These are phyloP conservation scores for Sarcophaga bullata DNA, from an alignment of 1,140 invertebrate genomes.

Conservation along the genomic window DNA sequence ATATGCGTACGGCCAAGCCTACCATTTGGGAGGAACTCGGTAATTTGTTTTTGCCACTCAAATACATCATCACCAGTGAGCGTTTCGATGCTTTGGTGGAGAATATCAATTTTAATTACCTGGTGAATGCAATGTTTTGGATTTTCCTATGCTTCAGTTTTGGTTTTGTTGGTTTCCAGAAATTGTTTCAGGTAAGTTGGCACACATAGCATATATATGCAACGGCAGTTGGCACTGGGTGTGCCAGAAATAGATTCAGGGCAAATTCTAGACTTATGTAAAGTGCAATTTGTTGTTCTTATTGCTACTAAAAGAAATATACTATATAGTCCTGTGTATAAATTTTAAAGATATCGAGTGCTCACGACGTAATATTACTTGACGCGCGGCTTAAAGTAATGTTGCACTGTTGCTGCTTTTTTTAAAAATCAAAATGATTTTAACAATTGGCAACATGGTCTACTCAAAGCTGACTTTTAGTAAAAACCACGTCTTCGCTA, in stretches of 20 bases:
- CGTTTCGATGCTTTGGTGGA: conserved; percentile 59
- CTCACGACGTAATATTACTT: no score
- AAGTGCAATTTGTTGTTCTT: no score
- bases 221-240: not conserved
- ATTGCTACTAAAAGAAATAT: no score
- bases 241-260: conserved; percentile 17
- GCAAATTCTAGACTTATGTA: not conserved
- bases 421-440: no score
- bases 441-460: no score
- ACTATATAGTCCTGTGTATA: no score
- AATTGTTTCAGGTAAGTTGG: conserved; percentile 57
- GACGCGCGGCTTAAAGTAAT: no score
- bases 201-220: not conserved
- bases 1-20: conserved; percentile 59
- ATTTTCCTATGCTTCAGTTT: conserved; percentile 58
- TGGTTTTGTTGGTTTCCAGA: conserved; percentile 58
- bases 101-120: conserved; percentile 61
- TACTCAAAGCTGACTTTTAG: no score
- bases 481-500: no score
- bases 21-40: conserved; percentile 61
- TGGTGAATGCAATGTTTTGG: conserved; percentile 62
- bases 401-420: no score
- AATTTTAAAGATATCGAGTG: no score
- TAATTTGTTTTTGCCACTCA: conserved; percentile 62
- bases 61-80: conserved; percentile 61